Conservation (phyloP, 2,888 invertebrate genomes). For the Lasioglossum pauxillum region DNA sequence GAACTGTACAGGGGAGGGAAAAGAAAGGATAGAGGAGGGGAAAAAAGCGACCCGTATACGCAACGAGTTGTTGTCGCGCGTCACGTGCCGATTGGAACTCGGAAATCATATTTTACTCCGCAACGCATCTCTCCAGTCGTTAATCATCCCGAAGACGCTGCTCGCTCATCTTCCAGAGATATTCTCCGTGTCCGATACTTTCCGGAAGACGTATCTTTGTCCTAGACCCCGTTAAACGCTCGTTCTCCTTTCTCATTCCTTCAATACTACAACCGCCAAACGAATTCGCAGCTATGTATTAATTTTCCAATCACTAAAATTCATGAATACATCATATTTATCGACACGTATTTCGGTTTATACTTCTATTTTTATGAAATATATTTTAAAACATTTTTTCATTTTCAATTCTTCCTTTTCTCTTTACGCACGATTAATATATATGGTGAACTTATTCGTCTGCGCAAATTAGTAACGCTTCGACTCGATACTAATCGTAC, state of each 20-base stretch:
- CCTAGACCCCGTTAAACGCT: slow-evolving; percentile 13
- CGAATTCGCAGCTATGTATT: not conserved
- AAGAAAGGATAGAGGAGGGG: slow-evolving; percentile 22
- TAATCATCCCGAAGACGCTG: not conserved
- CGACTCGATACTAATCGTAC: not conserved
- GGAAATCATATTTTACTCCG: slow-evolving; percentile 61
- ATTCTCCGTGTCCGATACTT: slow-evolving; percentile 5
- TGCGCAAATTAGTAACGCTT: not conserved
- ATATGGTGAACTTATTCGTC: not conserved
- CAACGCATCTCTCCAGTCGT: slow-evolving; percentile 5
- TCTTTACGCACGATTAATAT: not conserved
- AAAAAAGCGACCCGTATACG: slow-evolving; percentile 37
- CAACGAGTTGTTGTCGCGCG: slow-evolving; percentile 29
- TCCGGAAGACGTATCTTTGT: slow-evolving; percentile 10
- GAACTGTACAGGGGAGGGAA: not conserved
- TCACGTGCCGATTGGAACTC: slow-evolving; percentile 55
- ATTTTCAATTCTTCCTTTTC: no score
- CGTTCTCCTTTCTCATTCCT: not conserved
- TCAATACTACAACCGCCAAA: not conserved
- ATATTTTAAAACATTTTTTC: not conserved
- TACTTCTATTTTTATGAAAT: not conserved
- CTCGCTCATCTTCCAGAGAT: slow-evolving; percentile 48
- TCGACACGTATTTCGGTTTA: not conserved
- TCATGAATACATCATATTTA: not conserved
- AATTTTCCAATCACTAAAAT: not conserved